Conservation (phyloP, 2,797 vertebrate species). For the Etheostoma perlongum region DNA sequence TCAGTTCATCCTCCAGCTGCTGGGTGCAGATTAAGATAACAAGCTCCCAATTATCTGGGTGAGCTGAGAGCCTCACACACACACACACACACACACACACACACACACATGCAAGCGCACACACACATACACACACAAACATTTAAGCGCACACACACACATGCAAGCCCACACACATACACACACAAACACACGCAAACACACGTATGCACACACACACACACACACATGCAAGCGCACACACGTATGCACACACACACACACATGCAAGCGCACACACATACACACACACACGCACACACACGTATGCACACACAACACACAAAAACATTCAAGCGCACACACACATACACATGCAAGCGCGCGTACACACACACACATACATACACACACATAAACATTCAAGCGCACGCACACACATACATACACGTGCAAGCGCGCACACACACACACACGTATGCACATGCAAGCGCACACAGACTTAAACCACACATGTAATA, state of each 20-base stretch:
- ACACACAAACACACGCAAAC: too few species aligned
- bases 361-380: too few species aligned
- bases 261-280: not conserved
- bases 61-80: not conserved
- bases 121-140: not conserved
- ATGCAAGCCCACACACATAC: too few species aligned
- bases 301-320: too few species aligned
- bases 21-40: constrained; percentile 41
- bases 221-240: not conserved
- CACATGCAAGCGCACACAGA: not conserved
- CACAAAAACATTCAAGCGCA: too few species aligned
- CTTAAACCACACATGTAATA: not conserved
- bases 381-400: too few species aligned
- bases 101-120: constrained; percentile 2
- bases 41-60: constrained; percentile 45
- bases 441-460: not conserved
- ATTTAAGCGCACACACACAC: not conserved
- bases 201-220: too few species aligned
- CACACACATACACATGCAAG: not conserved
- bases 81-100: constrained; percentile 6
- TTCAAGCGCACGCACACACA: too few species aligned
- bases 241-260: not conserved
- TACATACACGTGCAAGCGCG: too few species aligned
- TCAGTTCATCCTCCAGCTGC: constrained; percentile 16
- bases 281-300: not conserved